phyloP scores from a whole-genome alignment of 2,888 invertebrate genomes.

The Perithous albicinctus region DNA sequence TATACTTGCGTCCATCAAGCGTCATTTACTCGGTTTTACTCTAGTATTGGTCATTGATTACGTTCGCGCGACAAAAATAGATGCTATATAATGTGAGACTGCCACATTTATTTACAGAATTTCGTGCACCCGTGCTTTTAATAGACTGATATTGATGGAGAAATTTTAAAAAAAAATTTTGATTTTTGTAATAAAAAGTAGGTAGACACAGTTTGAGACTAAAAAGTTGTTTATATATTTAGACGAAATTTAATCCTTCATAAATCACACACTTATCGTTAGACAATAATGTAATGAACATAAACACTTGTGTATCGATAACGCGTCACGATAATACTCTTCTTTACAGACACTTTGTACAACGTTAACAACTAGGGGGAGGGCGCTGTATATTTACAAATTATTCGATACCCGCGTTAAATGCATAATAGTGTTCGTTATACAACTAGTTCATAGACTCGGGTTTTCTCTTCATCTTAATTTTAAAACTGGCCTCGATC shows the following conservation, averaged over 20 bases:
- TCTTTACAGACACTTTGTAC: conserved; percentile 71
- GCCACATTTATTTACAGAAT: conserved; percentile 66
- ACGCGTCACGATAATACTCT: conserved; percentile 72
- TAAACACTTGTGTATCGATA: conserved; percentile 70
- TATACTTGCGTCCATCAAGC: conserved; percentile 13
- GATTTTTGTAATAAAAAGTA: conserved; percentile 29
- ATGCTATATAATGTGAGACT: conserved; percentile 66
- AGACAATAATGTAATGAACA: conserved; percentile 72
- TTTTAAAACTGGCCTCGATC: conserved; percentile 60
- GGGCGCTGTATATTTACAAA: conserved; percentile 62
- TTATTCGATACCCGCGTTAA: conserved; percentile 41
- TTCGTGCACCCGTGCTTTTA: conserved; percentile 40
- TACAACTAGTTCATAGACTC: conserved; percentile 54
- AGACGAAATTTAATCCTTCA: conserved; percentile 53
- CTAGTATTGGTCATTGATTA: conserved; percentile 71
- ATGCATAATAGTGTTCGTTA: conserved; percentile 53
- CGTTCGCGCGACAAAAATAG: conserved; percentile 78
- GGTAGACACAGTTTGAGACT: conserved; percentile 36
- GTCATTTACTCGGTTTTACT: conserved; percentile 45
- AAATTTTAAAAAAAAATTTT: neutral
- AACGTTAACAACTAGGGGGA: conserved; percentile 42
- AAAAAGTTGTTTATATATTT: conserved; percentile 35
- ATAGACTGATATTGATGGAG: conserved; percentile 8
- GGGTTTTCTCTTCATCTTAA: conserved; percentile 34
- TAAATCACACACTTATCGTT: conserved; percentile 71